A percentile compares a stretch with the other conserved stretches of the same genome.
These are phyloP conservation scores for Blastobasis adustella DNA, from an alignment of 2,888 invertebrate species.

Conservation along the genomic window DNA sequence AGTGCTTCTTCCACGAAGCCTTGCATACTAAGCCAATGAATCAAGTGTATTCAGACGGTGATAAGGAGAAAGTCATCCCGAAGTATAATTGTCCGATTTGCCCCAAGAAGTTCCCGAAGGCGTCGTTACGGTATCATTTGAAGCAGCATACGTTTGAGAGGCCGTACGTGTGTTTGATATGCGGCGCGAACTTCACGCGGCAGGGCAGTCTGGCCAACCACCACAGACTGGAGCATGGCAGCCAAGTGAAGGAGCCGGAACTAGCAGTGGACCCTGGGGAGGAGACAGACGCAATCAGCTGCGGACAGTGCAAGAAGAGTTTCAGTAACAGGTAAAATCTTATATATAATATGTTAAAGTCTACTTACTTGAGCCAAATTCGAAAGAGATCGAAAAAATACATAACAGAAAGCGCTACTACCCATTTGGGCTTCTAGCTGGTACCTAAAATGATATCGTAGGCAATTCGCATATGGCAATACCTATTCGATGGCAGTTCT, in stretches of 20 bases:
- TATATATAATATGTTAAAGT: background rate
- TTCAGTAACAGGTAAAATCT: constrained; percentile 42
- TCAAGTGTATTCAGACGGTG: constrained; percentile 29
- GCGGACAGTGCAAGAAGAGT: constrained; percentile 36
- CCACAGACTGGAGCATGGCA: constrained; percentile 66
- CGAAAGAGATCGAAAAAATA: background rate
- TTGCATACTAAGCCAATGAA: constrained; percentile 73
- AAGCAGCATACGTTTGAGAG: constrained; percentile 84
- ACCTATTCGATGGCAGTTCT: too few relatives aligned
- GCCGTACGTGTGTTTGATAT: constrained; percentile 79
- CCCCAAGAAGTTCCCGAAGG: constrained; percentile 77
- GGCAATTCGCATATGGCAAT: too few relatives aligned
- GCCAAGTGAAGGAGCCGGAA: constrained; percentile 21
- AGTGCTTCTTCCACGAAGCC: constrained; percentile 82
- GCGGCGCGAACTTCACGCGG: constrained; percentile 78
- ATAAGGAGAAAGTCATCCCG: constrained; percentile 36
- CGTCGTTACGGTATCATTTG: constrained; percentile 80
- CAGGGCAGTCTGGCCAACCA: constrained; percentile 80
- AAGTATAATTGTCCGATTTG: constrained; percentile 82
- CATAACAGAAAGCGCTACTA: too few relatives aligned
- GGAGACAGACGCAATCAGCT: constrained; percentile 22
- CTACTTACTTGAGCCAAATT: background rate
- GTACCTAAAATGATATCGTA: too few relatives aligned
- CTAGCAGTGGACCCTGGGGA: constrained; percentile 19
- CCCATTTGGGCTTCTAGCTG: too few relatives aligned